Percentiles rank a stretch among this genome's conserved stretches.
Evolutionary conservation across 2,113 vertebrate genomes (phyloP).

Genomic region (Ceratotherium simum): DNA sequence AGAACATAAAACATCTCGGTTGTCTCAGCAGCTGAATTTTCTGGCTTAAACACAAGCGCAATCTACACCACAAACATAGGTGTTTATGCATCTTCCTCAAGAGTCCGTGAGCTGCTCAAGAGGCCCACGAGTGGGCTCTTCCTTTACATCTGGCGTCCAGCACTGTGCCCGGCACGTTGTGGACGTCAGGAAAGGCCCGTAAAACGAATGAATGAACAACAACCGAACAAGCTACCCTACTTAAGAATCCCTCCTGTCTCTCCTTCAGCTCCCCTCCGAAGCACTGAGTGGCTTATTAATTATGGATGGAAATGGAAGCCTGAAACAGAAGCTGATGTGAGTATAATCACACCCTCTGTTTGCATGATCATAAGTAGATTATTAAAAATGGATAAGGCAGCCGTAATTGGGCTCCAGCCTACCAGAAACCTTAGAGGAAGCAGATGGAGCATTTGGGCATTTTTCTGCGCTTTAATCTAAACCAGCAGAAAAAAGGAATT

Average conservation of each 20-base stretch:
- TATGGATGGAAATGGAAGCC: slow-evolving; percentile 79
- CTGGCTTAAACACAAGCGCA: neutral
- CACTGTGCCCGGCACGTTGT: fast-evolving
- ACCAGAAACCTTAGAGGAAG: slow-evolving; percentile 82
- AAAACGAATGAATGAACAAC: slow-evolving; percentile 60
- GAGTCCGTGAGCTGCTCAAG: neutral
- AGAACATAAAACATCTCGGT: slow-evolving; percentile 21
- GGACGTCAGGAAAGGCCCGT: slow-evolving; percentile 29
- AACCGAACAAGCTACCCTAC: neutral
- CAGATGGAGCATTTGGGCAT: slow-evolving; percentile 78
- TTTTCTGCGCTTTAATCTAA: slow-evolving; percentile 82
- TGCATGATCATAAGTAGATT: slow-evolving; percentile 81
- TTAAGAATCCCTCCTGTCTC: slow-evolving; percentile 2
- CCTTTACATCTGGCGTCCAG: neutral
- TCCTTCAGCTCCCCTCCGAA: slow-evolving; percentile 57
- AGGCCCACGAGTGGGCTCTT: fast-evolving
- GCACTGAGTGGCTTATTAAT: slow-evolving; percentile 75
- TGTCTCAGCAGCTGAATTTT: slow-evolving; percentile 25
- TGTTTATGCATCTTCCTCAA: too few relatives aligned
- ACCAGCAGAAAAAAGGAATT: slow-evolving; percentile 73
- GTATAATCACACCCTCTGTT: slow-evolving; percentile 79
- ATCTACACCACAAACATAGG: fast-evolving
- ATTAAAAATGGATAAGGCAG: slow-evolving; percentile 84
- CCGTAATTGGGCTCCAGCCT: slow-evolving; percentile 82
- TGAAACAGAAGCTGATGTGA: slow-evolving; percentile 77